A percentile compares a stretch with the other conserved stretches of the same genome.
Evolutionary conservation across 2,888 invertebrate species (phyloP).

Genomic region (Morinoia aosen): DNA sequence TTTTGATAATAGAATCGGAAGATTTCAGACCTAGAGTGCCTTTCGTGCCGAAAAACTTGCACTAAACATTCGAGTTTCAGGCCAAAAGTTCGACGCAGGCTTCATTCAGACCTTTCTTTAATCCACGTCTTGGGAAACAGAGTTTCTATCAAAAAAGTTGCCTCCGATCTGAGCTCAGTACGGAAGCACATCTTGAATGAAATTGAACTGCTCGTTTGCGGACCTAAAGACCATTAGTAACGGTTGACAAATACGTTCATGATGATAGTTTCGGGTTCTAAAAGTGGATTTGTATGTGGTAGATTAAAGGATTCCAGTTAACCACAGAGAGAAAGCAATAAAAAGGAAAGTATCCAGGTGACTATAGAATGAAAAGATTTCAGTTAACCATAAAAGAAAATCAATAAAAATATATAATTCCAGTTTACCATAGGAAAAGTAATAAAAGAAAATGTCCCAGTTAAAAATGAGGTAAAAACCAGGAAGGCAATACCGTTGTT

Average conservation of each 20-base stretch:
- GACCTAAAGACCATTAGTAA: neutral
- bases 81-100: neutral
- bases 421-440: too few relatives aligned
- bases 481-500: too few relatives aligned
- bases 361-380: too few relatives aligned
- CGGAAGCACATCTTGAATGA: neutral
- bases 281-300: too few relatives aligned
- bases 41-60: neutral
- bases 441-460: too few relatives aligned
- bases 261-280: too few relatives aligned
- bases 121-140: neutral
- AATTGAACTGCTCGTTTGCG: neutral
- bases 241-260: neutral
- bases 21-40: neutral
- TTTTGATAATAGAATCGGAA: neutral
- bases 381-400: too few relatives aligned
- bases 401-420: too few relatives aligned
- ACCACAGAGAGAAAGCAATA: too few relatives aligned
- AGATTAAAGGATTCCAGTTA: too few relatives aligned
- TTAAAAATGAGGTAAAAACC: too few relatives aligned
- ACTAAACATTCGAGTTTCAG: neutral
- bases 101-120: neutral
- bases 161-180: neutral
- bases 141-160: neutral
- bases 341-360: too few relatives aligned